A percentile compares a stretch with the other conserved stretches of the same genome.
phyloP scores from a whole-genome alignment of 1,140 invertebrate species.

The Goniozus legneri region DNA sequence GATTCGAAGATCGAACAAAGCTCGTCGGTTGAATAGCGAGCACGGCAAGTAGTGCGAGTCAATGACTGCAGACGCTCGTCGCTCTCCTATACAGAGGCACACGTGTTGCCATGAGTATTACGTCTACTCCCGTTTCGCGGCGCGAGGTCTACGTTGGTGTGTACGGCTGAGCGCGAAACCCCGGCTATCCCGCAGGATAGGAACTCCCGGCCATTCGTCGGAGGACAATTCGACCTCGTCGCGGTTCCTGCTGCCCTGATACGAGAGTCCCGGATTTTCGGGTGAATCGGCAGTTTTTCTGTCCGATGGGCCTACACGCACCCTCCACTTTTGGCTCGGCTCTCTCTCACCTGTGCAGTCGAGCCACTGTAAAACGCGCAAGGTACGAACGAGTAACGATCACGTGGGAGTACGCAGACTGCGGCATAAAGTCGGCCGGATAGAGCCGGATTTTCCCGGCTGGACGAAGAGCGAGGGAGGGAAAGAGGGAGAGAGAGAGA shows the following conservation, averaged over 20 bases:
- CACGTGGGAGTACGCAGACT: background rate
- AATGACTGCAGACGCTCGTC: no score
- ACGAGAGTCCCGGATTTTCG: slow-evolving; percentile 43
- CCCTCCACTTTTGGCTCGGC: slow-evolving; percentile 22
- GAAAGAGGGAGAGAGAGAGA: background rate
- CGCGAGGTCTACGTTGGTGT: no score
- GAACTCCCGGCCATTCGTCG: background rate
- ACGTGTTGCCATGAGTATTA: no score
- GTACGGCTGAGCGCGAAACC: no score
- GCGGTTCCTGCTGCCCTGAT: slow-evolving; percentile 33
- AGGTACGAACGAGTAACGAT: background rate
- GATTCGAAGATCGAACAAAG: no score
- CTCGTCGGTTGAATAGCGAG: no score
- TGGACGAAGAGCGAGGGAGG: background rate
- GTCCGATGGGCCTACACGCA: slow-evolving; percentile 21
- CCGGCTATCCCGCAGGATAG: slow-evolving; percentile 12
- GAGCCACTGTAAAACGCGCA: background rate
- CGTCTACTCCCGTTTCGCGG: no score
- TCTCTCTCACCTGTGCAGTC: slow-evolving; percentile 10
- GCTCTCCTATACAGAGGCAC: no score
- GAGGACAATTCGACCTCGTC: slow-evolving; percentile 13
- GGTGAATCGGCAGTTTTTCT: slow-evolving; percentile 46
- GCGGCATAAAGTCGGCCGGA: background rate
- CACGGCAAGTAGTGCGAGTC: no score
- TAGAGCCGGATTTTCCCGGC: background rate